Evolutionary conservation across 2,113 vertebrate species (phyloP), one percentile per base, ranked within the genome.

Genomic region (Tyrannus savana): DNA sequence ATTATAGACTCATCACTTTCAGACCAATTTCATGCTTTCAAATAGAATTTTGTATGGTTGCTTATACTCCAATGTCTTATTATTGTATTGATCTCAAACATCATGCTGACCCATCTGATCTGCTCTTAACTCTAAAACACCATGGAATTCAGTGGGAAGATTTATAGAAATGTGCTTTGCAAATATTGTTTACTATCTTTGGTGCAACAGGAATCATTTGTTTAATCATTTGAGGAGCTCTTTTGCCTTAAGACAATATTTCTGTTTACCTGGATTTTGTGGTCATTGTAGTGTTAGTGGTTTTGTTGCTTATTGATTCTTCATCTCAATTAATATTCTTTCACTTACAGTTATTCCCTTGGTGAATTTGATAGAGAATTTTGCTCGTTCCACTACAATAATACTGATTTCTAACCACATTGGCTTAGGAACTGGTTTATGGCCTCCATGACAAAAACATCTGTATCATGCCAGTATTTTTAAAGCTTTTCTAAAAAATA

Each of bases 81-180:
- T 91, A 39, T 50, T 55, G 72, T 92, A 84, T 92, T 80, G 95
- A 92, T 95, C 72, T 88, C 52, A 30, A 58, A 21, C 67, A 64
- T 80, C 37, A 10, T 11, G 50, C 72, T 92, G 82, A 79, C 76
- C 79, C 68, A n/a, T 63, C 37, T 77, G 42, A 77, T 78, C 67
- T 88, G 27, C 35, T 74, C 31, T 64, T 84, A 27, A 52, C 72
- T 81, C 59, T 49, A 64, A 71, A 96, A 59, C 35, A 37, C 25
- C 12, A 4, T 12, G 24, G 37, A 60, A 67, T 78, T 71, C 87
- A 49, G 63, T 41, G 39, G 39, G 60, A 64, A 86, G 87, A 84
- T 85, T 72, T 69, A 77, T 55, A 67, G 27, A 46, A 71, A 44
- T 52, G 31, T 63, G 7, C 66, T 56, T 66, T 72, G 28, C 44